Evolutionary conservation across 2,888 invertebrate species (phyloP), one percentile per base, ranked within the genome.

Genomic region (Drosophila phalerata): DNA sequence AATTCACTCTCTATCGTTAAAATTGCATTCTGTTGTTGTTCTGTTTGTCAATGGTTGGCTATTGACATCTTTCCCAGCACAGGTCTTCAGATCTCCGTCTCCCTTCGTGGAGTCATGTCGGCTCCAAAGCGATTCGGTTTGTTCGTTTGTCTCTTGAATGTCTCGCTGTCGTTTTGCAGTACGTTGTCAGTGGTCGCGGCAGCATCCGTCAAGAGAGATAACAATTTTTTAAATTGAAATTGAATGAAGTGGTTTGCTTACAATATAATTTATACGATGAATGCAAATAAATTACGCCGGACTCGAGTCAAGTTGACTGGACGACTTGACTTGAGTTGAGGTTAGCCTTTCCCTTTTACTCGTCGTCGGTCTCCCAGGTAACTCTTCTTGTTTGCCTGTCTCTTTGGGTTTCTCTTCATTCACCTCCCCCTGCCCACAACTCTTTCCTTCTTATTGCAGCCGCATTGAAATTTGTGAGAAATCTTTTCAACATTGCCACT

Each of bases 221-320:
- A 91, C 91, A 92, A 91, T 91, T 92, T 91, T 77, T 91, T 91
- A 90, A 92, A 92, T 91, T 91, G 91, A 91, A 91, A 91, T 90
- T 91, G 91, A 92, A 92, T 92, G 91, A 92, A 92, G 91, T 91
- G 91, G 91, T 92, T 92, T 91, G 90, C 90, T 92, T 91, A 92
- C 92, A 92, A 92, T 91, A 92, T 92, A 92, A 91, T 91, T 92
- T 92, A 91, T 91, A 91, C 85, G 85, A 87, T 83, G 85, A 89
- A 90, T 89, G 90, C 90, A 90, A 89, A 90, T 90, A 90, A 90
- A 90, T 90, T 90, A 90, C 90, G 89, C 85, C 72, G 76, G 72
- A 73, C 87, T 75, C 60, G 63, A 61, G 60, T 73, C 69, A 55
- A 81, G 55, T 66, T 70, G 67, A 83, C 61, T 66, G 53, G 55